A percentile compares a stretch with the other conserved stretches of the same genome.
phyloP scores from a whole-genome alignment of 2,797 vertebrate species.

The Sus cebifrons region DNA sequence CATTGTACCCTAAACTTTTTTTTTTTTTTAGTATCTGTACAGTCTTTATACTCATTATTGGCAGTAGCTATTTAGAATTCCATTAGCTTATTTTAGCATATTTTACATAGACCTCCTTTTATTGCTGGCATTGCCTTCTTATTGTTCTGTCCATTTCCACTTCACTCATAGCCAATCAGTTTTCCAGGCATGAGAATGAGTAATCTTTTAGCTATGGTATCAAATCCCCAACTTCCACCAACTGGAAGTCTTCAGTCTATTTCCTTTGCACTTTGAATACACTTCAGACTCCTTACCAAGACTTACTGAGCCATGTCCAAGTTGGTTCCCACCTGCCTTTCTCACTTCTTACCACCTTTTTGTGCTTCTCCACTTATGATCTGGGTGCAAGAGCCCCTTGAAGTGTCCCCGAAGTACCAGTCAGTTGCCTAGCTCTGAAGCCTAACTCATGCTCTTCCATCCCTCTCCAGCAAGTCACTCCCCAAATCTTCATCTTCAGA shows the following conservation, averaged over 20 bases:
- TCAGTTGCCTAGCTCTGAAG: background rate
- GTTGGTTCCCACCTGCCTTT: background rate
- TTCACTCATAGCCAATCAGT: background rate
- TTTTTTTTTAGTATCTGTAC: background rate
- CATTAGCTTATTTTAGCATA: background rate
- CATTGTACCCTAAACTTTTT: background rate
- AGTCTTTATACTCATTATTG: background rate
- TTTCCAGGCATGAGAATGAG: background rate
- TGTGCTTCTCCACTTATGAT: background rate
- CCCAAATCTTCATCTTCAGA: background rate
- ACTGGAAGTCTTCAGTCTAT: background rate
- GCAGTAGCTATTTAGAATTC: background rate
- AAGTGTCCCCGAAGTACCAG: background rate
- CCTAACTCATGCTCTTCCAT: background rate
- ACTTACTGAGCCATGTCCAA: background rate
- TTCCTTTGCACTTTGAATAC: constrained; percentile 37
- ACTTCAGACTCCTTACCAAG: background rate
- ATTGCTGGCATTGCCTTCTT: background rate
- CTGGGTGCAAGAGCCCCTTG: background rate
- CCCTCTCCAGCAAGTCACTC: background rate
- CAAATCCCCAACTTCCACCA: background rate
- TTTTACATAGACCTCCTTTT: background rate
- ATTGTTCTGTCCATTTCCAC: background rate
- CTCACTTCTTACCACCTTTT: background rate
- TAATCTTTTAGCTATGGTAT: constrained; percentile 28